These are phyloP conservation scores for Drosophila incognita DNA, from an alignment of 2,888 invertebrate genomes.

Conservation along the genomic window DNA sequence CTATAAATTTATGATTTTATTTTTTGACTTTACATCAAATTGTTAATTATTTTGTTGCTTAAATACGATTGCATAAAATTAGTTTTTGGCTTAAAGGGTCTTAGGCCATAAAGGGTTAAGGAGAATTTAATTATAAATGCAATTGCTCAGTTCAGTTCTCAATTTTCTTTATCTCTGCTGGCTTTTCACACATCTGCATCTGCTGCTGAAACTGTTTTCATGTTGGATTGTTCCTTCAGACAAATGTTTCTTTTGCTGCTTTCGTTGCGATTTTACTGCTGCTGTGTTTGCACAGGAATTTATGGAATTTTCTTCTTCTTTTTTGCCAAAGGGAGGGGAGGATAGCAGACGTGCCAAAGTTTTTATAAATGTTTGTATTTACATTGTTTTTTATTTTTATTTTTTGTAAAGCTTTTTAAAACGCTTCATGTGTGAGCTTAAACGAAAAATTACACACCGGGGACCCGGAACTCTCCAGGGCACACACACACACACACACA, in stretches of 20 bases:
- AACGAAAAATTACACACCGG: slow-evolving; percentile 54
- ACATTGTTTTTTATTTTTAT: not conserved
- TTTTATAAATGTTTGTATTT: slow-evolving; percentile 2
- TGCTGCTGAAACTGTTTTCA: not conserved
- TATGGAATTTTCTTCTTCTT: not conserved
- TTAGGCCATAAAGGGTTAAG: not conserved
- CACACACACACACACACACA: not conserved
- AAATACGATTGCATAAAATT: not conserved
- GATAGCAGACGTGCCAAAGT: not conserved
- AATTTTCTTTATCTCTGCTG: not conserved
- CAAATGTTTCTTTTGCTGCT: slow-evolving; percentile 6
- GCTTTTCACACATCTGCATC: slow-evolving; percentile 1
- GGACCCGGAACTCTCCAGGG: slow-evolving; percentile 20
- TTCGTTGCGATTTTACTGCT: slow-evolving; percentile 7
- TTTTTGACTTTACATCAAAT: no score
- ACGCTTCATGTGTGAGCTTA: slow-evolving; percentile 37
- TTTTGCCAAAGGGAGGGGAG: not conserved
- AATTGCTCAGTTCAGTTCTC: not conserved
- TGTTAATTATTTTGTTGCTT: not conserved
- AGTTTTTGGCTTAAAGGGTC: not conserved
- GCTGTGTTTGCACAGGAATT: slow-evolving; percentile 5
- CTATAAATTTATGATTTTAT: not conserved
- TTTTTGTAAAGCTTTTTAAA: slow-evolving; percentile 11
- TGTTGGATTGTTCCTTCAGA: not conserved
- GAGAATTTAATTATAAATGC: not conserved